Conservation (phyloP, 2,797 vertebrate genomes). For the Silurus lanzhouensis region DNA sequence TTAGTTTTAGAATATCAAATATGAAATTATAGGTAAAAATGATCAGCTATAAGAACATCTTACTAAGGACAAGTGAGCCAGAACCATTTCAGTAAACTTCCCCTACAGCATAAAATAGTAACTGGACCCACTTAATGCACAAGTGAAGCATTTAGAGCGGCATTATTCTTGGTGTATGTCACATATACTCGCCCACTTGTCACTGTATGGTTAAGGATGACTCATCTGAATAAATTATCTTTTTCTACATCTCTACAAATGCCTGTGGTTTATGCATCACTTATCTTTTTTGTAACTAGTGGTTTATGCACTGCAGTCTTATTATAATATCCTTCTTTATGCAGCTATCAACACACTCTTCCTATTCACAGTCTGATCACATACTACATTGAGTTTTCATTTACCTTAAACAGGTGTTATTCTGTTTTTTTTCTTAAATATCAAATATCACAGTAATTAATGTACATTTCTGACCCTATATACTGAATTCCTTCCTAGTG, state of each 20-base stretch:
- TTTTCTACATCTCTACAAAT: not conserved
- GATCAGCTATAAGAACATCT: no score
- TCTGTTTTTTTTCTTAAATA: not conserved
- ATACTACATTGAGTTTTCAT: not conserved
- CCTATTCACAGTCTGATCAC: not conserved
- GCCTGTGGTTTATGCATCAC: not conserved
- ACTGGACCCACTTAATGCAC: not conserved
- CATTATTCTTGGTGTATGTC: not conserved
- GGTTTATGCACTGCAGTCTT: not conserved
- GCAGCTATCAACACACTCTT: not conserved
- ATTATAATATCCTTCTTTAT: not conserved
- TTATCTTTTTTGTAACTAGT: not conserved
- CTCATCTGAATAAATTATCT: not conserved
- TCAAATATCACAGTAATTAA: not conserved
- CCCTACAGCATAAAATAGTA: not conserved
- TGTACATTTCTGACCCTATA: not conserved
- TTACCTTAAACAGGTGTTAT: not conserved
- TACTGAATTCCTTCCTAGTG: not conserved
- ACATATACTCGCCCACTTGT: not conserved
- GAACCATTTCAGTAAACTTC: not conserved
- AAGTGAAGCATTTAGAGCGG: not conserved
- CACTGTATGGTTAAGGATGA: not conserved
- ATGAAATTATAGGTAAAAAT: no score
- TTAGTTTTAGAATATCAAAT: no score
- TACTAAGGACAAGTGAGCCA: not conserved